A percentile compares a stretch with the other conserved stretches of the same genome.
Evolutionary conservation across 2,888 invertebrate genomes (phyloP).

Genomic region (Adelphocoris suturalis): DNA sequence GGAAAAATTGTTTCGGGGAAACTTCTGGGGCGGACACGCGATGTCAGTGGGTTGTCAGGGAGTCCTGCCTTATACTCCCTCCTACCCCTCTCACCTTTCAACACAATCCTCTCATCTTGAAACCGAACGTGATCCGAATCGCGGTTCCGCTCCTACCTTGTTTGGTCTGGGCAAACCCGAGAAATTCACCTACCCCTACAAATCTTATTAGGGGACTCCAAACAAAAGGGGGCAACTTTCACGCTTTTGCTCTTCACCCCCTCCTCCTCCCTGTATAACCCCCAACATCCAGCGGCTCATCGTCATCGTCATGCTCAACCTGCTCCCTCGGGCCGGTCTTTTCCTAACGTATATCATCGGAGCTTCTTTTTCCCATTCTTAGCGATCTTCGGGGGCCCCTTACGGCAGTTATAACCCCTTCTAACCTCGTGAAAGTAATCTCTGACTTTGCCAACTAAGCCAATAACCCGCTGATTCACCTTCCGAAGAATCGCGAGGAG

Average conservation of each 20-base stretch:
- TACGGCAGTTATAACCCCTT: conserved; percentile 21
- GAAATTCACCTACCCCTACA: conserved; percentile 63
- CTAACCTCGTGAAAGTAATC: not conserved
- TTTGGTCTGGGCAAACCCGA: conserved; percentile 53
- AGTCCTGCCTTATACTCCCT: not conserved
- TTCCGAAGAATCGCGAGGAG: not conserved
- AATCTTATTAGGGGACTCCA: conserved; percentile 68
- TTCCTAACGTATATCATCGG: conserved; percentile 14
- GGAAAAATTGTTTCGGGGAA: not conserved
- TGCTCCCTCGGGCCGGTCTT: not conserved
- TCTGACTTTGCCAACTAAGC: conserved; percentile 1
- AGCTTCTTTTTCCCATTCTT: not conserved
- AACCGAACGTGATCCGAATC: conserved; percentile 64
- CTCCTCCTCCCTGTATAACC: not conserved
- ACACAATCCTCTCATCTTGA: conserved; percentile 52
- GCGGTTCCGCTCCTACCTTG: conserved; percentile 47
- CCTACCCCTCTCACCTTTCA: not conserved
- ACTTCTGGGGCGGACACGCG: not conserved
- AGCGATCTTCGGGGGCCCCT: not conserved
- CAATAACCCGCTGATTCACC: conserved; percentile 22
- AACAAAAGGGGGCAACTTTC: conserved; percentile 65
- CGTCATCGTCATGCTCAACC: not conserved
- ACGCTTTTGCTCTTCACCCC: conserved; percentile 28
- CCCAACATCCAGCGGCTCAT: too few species aligned
- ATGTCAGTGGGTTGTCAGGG: conserved; percentile 20